phyloP scores from a whole-genome alignment of 2,797 vertebrate species.

The Catharus ustulatus region DNA sequence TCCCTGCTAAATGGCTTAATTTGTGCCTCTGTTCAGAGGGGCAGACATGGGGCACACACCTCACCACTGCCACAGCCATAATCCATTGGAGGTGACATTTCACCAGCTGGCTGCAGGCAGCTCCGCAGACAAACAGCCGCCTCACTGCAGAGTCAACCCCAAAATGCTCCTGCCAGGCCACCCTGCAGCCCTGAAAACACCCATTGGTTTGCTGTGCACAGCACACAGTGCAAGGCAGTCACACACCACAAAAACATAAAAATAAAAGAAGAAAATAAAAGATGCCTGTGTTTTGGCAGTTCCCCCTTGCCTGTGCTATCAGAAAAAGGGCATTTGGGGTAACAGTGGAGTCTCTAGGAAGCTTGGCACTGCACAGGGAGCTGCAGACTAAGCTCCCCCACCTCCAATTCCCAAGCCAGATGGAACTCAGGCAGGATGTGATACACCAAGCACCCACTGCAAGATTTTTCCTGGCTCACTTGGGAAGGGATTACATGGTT shows the following conservation, averaged over 20 bases:
- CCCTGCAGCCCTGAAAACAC: background rate
- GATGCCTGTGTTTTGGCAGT: rapidly evolving
- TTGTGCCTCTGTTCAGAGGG: rapidly evolving
- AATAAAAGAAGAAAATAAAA: background rate
- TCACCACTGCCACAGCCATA: background rate
- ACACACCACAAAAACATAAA: rapidly evolving
- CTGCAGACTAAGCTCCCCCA: background rate
- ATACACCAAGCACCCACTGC: background rate
- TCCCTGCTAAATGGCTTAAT: background rate
- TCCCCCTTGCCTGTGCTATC: background rate
- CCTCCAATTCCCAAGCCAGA: background rate
- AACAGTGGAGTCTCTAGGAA: background rate
- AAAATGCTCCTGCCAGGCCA: background rate
- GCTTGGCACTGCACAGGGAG: rapidly evolving
- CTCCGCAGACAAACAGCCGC: rapidly evolving
- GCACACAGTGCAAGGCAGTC: background rate
- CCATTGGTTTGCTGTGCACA: rapidly evolving
- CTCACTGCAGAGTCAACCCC: background rate
- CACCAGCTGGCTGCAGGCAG: background rate
- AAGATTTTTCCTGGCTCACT: background rate
- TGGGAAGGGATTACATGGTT: background rate
- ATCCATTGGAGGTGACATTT: background rate
- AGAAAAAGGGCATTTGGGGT: background rate
- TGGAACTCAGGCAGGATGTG: background rate
- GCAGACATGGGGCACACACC: background rate